These are phyloP conservation scores for Apteryx mantelli DNA, from an alignment of 2,113 vertebrate genomes.

Conservation along the genomic window DNA sequence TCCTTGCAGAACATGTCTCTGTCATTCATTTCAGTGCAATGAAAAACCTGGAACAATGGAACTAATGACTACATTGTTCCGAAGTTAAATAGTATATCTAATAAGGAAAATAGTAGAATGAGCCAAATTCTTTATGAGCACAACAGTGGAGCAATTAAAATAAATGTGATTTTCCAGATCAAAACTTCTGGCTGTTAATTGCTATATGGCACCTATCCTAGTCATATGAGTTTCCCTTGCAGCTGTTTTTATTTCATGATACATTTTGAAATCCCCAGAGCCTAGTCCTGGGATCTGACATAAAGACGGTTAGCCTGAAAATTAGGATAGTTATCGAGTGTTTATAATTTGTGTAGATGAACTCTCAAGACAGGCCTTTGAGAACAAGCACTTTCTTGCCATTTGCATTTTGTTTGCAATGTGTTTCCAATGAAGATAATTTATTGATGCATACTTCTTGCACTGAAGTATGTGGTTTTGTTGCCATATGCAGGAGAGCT, in stretches of 20 bases:
- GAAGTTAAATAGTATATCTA: conserved; percentile 72
- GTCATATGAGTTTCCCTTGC: conserved; percentile 69
- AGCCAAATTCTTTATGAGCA: conserved; percentile 63
- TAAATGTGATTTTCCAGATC: conserved; percentile 82
- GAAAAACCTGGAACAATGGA: conserved; percentile 64
- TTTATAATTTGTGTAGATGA: conserved; percentile 54
- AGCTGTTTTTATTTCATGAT: conserved; percentile 82
- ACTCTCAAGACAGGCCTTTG: conserved; percentile 19
- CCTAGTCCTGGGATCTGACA: conserved; percentile 67
- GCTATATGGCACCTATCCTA: conserved; percentile 73
- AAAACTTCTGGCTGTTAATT: conserved; percentile 67
- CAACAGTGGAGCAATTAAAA: conserved; percentile 76
- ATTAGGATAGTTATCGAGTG: conserved; percentile 50
- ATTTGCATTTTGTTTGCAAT: conserved; percentile 39
- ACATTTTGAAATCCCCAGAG: conserved; percentile 57
- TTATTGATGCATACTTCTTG: conserved; percentile 3
- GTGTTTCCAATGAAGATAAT: conserved; percentile 66
- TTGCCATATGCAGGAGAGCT: neutral
- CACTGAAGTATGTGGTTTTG: neutral
- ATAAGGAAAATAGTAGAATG: conserved; percentile 52
- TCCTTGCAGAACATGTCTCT: conserved; percentile 42
- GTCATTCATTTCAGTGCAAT: conserved; percentile 44
- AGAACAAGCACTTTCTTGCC: conserved; percentile 40
- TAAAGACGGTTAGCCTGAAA: conserved; percentile 45
- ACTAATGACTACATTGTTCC: conserved; percentile 67